Base-by-base conservation (phyloP, 1,140 invertebrate genomes). In the Colletes latitarsis region DNA sequence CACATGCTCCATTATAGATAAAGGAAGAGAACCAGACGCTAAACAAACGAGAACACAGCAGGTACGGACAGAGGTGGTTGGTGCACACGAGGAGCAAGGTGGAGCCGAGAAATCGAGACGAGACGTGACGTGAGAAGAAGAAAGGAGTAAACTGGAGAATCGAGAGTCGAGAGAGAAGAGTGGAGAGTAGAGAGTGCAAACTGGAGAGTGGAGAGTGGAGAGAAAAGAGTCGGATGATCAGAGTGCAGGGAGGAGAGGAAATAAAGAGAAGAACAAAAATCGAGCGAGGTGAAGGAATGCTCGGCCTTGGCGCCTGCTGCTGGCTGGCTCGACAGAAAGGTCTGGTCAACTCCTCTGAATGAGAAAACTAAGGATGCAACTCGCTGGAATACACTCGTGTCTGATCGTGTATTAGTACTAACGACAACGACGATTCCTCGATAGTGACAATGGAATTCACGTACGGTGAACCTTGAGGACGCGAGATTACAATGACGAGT, bases 251-350 rank as follows among this genome's bases (percentile, higher is more conserved):
- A 21, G 46, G 39, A 74, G 67, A 76, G 30, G 60, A 77, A 84
- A 88, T 80, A 84, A 83, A 85, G 82, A 72, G 82, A 85, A 83
- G 58, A 82, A 71, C 43, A 85, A 85, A 85, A 83, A 87, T 83
- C 62, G 74, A 69, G 79, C 75, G 86, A 88, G 87, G 86, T 84
- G 80, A 88, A 88, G 83, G 87, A 88, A 89, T 89, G 87, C 87
- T 82, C 78, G 87, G 81, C 87, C 88, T 89, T 89, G 87, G 84
- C 64, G 85, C 64, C 79, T 81, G 71, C 79, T 81, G 81, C 77
- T 62, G 60, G 75, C 64, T 39, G 67, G 49, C 52, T 57, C 64
- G 64, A 30, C 41, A 41, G 58, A 63, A 68, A 68, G 72, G 60
- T 62, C 41, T 21, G 43, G 82, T 58, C 73, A 77, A 49, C 72